Percentiles rank a stretch among this genome's conserved stretches.
phyloP scores from a whole-genome alignment of 2,797 vertebrate species.

The Merluccius polli region DNA sequence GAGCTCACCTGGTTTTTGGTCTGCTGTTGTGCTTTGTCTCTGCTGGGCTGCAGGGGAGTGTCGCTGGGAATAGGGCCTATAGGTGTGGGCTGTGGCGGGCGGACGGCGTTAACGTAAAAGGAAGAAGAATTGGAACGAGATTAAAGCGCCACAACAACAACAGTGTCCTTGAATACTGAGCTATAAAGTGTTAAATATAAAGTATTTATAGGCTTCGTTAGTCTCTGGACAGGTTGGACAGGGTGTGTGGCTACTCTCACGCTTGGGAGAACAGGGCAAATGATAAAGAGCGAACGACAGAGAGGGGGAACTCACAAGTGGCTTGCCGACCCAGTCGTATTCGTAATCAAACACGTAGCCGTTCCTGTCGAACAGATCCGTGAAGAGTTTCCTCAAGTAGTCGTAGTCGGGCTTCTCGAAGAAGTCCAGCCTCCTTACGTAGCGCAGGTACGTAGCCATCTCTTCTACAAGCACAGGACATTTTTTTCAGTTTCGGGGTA shows the following conservation, averaged over 20 bases:
- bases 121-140: not conserved
- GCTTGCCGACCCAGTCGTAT: constrained; percentile 99
- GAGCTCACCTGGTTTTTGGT: constrained; percentile 92
- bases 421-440: constrained; percentile 93
- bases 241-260: no score
- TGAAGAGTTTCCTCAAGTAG: constrained; percentile 95
- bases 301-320: constrained; percentile 79
- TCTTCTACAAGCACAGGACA: constrained; percentile 79
- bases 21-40: constrained; percentile 92
- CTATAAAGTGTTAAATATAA: not conserved
- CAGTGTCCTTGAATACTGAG: not conserved
- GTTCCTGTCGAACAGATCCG: constrained; percentile 90
- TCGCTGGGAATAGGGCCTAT: constrained; percentile 92
- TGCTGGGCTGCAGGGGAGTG: constrained; percentile 81
- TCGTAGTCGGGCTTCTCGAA: constrained; percentile 98
- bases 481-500: not conserved
- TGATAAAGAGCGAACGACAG: constrained; percentile 5
- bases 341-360: constrained; percentile 95
- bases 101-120: not conserved
- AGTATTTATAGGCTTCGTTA: no score
- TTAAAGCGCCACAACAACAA: not conserved
- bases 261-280: not conserved
- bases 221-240: no score
- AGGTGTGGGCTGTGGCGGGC: constrained; percentile 83
- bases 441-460: constrained; percentile 96